phyloP scores from a whole-genome alignment of 1,140 invertebrate species.

The Oedothorax gibbosus region DNA sequence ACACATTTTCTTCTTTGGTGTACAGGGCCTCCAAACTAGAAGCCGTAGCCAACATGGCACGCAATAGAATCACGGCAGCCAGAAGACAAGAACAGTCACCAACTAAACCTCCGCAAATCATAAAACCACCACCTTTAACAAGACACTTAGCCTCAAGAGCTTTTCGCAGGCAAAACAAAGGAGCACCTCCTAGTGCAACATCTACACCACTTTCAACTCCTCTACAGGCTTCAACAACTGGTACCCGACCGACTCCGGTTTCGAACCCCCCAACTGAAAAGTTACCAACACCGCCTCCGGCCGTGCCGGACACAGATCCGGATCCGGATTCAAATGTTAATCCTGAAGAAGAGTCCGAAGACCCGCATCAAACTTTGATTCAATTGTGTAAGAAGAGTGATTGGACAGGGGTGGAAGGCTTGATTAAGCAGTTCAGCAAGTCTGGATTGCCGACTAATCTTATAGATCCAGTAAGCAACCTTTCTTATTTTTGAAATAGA shows the following conservation, averaged over 20 bases:
- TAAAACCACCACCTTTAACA: conserved; percentile 50
- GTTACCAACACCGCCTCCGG: conserved; percentile 5
- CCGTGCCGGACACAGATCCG: conserved; percentile 33
- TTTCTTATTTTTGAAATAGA: not conserved
- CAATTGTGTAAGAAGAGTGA: conserved; percentile 42
- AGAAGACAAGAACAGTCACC: conserved; percentile 20
- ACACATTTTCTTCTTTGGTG: conserved; percentile 43
- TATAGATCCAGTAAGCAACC: conserved; percentile 44
- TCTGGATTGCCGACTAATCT: conserved; percentile 46
- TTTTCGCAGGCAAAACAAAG: conserved; percentile 25
- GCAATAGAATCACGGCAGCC: conserved; percentile 8
- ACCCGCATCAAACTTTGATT: conserved; percentile 34
- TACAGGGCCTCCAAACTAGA: conserved; percentile 48
- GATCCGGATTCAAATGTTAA: conserved; percentile 31
- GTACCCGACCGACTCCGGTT: not conserved
- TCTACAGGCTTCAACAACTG: conserved; percentile 25
- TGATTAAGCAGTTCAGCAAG: conserved; percentile 55
- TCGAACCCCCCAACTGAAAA: conserved; percentile 5
- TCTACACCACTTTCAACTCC: not conserved
- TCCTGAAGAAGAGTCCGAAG: conserved; percentile 45
- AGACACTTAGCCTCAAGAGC: conserved; percentile 28
- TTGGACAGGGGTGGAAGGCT: conserved; percentile 46
- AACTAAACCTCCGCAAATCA: conserved; percentile 10
- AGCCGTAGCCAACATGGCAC: conserved; percentile 33
- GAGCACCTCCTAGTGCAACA: conserved; percentile 24